phyloP scores from a whole-genome alignment of 2,888 invertebrate species.

The Allygus modestus region DNA sequence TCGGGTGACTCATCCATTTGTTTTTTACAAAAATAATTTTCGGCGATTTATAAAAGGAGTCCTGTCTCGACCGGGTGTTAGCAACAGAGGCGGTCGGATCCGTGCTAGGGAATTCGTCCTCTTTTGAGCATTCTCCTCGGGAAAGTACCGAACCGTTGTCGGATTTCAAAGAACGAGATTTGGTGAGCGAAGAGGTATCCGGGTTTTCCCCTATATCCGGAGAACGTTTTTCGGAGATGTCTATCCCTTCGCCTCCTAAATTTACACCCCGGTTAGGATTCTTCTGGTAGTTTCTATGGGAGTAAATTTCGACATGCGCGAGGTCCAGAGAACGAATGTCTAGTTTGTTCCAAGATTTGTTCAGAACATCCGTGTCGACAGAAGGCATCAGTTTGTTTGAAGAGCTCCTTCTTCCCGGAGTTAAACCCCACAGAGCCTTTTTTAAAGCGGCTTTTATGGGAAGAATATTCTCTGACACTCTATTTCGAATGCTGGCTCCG shows the following conservation, averaged over 20 bases:
- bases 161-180: neutral
- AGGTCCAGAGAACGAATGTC: constrained; percentile 62
- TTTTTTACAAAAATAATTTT: constrained; percentile 60
- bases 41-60: constrained; percentile 27
- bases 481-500: constrained; percentile 22
- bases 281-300: constrained; percentile 15
- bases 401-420: constrained; percentile 1
- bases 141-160: neutral
- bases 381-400: neutral
- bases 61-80: neutral
- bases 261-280: neutral
- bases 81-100: neutral
- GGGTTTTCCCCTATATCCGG: neutral
- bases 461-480: constrained; percentile 49
- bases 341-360: constrained; percentile 51
- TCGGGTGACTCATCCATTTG: constrained; percentile 23
- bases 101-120: neutral
- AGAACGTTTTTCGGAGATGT: neutral
- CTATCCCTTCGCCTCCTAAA: neutral
- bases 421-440: constrained; percentile 31
- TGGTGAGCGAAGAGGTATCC: neutral
- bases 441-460: constrained; percentile 39
- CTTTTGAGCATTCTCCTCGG: neutral
- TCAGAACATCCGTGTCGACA: neutral
- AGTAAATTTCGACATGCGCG: constrained; percentile 62